Evolutionary conservation across 2,888 invertebrate species (phyloP).

Genomic region (Hirtodrosophila duncani): DNA sequence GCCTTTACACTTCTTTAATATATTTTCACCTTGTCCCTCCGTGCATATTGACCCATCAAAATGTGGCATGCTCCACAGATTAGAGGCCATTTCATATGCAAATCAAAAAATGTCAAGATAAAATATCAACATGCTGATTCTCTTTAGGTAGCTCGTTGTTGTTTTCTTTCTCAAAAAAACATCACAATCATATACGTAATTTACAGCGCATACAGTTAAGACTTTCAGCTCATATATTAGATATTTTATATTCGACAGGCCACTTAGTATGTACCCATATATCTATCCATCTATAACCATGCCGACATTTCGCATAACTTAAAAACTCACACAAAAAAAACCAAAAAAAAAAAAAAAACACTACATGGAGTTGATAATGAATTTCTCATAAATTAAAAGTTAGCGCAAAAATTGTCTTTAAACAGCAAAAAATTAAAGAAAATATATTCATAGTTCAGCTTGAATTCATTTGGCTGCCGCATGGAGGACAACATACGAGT

Average conservation of each 20-base stretch:
- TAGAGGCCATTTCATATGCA: constrained; percentile 57
- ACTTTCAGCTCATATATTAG: constrained; percentile 50
- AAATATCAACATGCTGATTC: constrained; percentile 31
- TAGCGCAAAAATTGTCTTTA: constrained; percentile 27
- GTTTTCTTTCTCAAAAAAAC: constrained; percentile 43
- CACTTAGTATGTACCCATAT: constrained; percentile 35
- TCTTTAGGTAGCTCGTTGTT: constrained; percentile 14
- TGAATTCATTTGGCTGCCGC: constrained; percentile 42
- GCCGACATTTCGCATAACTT: constrained; percentile 65
- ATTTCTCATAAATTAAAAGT: constrained; percentile 37
- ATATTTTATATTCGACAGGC: constrained; percentile 53
- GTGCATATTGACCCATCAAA: constrained; percentile 51
- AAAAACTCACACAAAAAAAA: constrained; percentile 48
- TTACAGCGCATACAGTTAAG: constrained; percentile 64
- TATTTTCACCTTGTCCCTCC: no score
- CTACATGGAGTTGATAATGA: constrained; percentile 5
- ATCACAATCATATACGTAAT: constrained; percentile 50
- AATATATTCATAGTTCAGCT: constrained; percentile 44
- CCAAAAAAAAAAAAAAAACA: constrained; percentile 6
- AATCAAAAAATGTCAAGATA: constrained; percentile 38
- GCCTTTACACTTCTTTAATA: no score
- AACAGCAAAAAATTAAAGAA: constrained; percentile 14
- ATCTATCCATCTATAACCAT: constrained; percentile 5
- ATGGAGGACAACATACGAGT: no score
- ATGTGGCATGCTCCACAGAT: constrained; percentile 61